Evolutionary conservation across 1,140 invertebrate species (phyloP), one percentile per base, ranked within the genome.

Genomic region (Colletes latitarsis): DNA sequence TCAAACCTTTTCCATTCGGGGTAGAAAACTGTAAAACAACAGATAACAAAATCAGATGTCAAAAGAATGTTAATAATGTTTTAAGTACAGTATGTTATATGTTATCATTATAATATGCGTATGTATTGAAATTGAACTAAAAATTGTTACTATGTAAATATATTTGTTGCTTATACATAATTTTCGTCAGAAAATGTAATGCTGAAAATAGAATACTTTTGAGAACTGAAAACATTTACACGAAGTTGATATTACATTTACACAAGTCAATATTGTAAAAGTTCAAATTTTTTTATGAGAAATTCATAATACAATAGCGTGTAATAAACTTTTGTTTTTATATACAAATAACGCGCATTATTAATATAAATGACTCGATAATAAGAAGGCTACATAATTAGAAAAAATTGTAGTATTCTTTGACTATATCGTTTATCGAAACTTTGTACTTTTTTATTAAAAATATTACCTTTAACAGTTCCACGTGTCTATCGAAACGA

Each of bases 1-100:
- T 74, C 74, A 57, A 71, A 75, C 62, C 75, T 78, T 71, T 79
- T 19, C 46, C 60, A 41, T 17, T 19, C 21, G 4, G 41, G 30
- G 19, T 39, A 49, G 8, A 21, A 49, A 49, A 14, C 30, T n/a
- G 41, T 4, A 21, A 66, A 72, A 21, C 9, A 71, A 12, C 17
- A 64, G 3, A 10, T 75, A 66, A 73, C 0, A 64, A 46, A 76
- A 57, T 43, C 55, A 49, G 10, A 52, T 64, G 41, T 21, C 46
- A 2, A 12, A 64, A 39, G 17, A 39, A 6, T 57, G 55, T 57
- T 57, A n/a, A 52, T 17, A 52, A 52, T n/a, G 15, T 9, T 76
- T 68, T 43, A 53, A 57, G 9, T 58, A 53, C 46, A 75, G 30
- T 41, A 64, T 19, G 57, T 55, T 70, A 8, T 60, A 52, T 52